phyloP scores from a whole-genome alignment of 2,797 vertebrate species.

The Clangula hyemalis region DNA sequence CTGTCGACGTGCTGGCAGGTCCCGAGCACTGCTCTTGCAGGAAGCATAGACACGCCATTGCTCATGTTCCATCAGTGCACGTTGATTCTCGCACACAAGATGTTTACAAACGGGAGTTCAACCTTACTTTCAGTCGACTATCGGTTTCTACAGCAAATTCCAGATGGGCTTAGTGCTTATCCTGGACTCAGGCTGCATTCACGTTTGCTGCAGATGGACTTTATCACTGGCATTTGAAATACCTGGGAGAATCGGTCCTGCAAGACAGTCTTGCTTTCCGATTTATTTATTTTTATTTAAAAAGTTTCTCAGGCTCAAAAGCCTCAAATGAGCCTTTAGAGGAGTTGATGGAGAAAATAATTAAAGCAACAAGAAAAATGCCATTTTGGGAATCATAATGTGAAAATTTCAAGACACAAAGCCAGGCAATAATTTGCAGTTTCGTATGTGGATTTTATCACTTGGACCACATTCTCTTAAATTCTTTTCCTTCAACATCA shows the following conservation, averaged over 20 bases:
- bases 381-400: conserved; percentile 25
- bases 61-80: not conserved
- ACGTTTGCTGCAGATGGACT: conserved; percentile 18
- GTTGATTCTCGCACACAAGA: not conserved
- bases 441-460: conserved; percentile 46
- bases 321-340: conserved; percentile 39
- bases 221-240: conserved; percentile 4
- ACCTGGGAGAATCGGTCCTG: conserved; percentile 30
- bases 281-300: conserved; percentile 18
- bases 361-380: conserved; percentile 45
- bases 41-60: not conserved
- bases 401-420: conserved; percentile 28
- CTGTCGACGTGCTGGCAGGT: not conserved
- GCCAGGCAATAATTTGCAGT: conserved; percentile 16
- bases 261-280: conserved; percentile 7
- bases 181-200: not conserved
- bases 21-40: rapidly evolving
- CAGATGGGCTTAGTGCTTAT: not conserved
- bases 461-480: not conserved
- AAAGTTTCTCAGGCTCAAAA: conserved; percentile 26
- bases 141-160: not conserved
- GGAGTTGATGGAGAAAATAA: conserved; percentile 44
- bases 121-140: not conserved
- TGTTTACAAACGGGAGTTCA: not conserved
- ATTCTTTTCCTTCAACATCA: not conserved